These are phyloP conservation scores for Gasterosteus aculeatus DNA, from an alignment of 2,113 vertebrate species.

Conservation along the genomic window DNA sequence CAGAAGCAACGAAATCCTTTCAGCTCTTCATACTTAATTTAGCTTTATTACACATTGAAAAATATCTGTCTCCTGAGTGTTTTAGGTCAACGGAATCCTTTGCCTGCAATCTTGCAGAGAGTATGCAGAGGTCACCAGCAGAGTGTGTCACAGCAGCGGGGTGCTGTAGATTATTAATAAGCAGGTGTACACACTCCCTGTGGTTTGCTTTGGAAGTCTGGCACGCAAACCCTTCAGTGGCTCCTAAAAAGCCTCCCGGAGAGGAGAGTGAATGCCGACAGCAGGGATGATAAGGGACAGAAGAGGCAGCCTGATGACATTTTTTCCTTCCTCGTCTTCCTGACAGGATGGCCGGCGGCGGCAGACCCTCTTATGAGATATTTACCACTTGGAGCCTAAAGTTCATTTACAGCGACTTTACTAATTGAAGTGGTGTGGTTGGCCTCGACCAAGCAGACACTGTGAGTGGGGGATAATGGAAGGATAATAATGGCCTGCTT, in stretches of 20 bases:
- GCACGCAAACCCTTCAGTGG: slow-evolving; percentile 46
- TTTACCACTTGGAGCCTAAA: slow-evolving; percentile 53
- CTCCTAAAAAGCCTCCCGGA: slow-evolving; percentile 50
- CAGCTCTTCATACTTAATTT: slow-evolving; percentile 1
- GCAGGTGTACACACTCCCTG: slow-evolving; percentile 36
- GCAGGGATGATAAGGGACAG: slow-evolving; percentile 27
- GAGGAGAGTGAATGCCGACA: slow-evolving; percentile 39
- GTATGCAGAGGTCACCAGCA: slow-evolving; percentile 23
- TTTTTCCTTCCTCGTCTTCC: neutral
- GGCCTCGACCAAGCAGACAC: slow-evolving; percentile 18
- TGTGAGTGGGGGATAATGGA: slow-evolving; percentile 39
- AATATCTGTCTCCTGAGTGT: neutral
- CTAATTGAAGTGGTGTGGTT: slow-evolving; percentile 43
- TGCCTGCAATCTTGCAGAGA: slow-evolving; percentile 16
- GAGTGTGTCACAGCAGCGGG: slow-evolving; percentile 40
- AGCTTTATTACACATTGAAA: neutral
- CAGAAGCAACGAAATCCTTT: neutral
- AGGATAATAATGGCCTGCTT: slow-evolving; percentile 34
- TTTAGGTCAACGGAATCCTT: slow-evolving; percentile 11
- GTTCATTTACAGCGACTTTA: slow-evolving; percentile 52
- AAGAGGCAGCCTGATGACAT: slow-evolving; percentile 23
- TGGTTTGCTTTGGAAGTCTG: slow-evolving; percentile 48
- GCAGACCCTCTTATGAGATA: slow-evolving; percentile 60
- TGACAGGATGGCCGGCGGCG: neutral
- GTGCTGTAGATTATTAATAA: slow-evolving; percentile 70